Percentiles rank a stretch among this genome's conserved stretches.
These are phyloP conservation scores for Coptodon rendalli DNA, from an alignment of 2,113 vertebrate species.

Conservation along the genomic window DNA sequence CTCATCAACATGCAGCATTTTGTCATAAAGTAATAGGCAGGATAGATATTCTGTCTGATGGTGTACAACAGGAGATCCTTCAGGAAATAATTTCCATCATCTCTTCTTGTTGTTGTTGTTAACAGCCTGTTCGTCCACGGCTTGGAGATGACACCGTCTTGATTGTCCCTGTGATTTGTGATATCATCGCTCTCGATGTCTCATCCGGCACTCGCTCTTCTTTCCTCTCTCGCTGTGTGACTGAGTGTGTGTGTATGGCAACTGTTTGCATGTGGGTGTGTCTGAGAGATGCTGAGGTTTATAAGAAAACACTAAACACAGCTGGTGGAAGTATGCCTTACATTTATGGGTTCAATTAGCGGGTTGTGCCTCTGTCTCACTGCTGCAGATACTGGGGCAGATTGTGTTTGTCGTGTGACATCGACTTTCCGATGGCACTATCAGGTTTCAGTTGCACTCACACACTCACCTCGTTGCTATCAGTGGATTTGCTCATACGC, in stretches of 20 bases:
- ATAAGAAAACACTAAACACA: not conserved
- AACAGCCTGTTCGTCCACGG: not conserved
- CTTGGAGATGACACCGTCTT: constrained; percentile 1
- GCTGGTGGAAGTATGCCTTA: not conserved
- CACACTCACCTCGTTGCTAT: not conserved
- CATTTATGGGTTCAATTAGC: not conserved
- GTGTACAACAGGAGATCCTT: not conserved
- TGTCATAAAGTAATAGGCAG: not conserved
- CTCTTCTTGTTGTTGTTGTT: not conserved
- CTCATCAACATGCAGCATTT: not conserved
- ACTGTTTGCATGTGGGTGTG: not conserved
- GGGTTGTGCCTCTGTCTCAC: not conserved
- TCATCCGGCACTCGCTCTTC: not conserved
- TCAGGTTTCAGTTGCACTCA: not conserved
- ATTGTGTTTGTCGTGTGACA: not conserved
- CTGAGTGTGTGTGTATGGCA: not conserved
- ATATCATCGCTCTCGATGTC: not conserved
- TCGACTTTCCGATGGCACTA: not conserved
- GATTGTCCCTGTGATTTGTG: constrained; percentile 33
- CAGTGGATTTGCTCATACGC: not conserved
- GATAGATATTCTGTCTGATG: not conserved
- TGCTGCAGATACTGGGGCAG: not conserved
- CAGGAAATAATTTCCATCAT: constrained; percentile 8
- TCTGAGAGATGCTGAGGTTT: not conserved
- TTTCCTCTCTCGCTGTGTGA: not conserved